Base-by-base conservation (phyloP, 2,113 vertebrate genomes). In the Malurus alboscapulatus region DNA sequence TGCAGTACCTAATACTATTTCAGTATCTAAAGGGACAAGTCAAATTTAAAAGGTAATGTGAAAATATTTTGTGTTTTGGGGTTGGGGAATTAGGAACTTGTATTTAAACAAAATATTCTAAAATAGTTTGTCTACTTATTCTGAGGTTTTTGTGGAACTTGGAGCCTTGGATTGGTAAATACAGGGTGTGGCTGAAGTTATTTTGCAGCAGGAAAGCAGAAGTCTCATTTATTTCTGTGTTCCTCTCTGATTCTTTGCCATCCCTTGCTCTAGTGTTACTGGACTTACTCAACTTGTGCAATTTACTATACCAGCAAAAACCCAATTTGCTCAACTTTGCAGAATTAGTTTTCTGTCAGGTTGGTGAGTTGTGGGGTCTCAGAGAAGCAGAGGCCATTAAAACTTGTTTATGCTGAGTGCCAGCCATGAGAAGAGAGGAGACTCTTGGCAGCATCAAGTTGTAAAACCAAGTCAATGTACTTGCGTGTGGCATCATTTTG, bases 1-100 rank as follows among this genome's bases (percentile, higher is more conserved):
- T 99, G 96, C 99, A 99, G 91, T 99, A 99, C 96, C 98, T 99
- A 65, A 99, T 99, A 97, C 98, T 99, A 40, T 99, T 99, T 96
- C 99, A 99, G 86, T 99, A 99, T 96, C 98, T 99, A 79, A 99
- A 99, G 92, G 99, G 99, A 47, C 99, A 99, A 88, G 99, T 99
- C 94, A 99, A 99, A 95, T 99, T 99, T 97, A 99, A 99, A 98
- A 99, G 99, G 99, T 99, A 96, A 98, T 44, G 15, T 74, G 61
- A 24, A 69, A 89, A 61, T 81, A 48, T 6, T 57, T 80, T 82
- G 34, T 59, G 4, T 38, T 92, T 66, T 54, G 36, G 55, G 21
- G 12, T 2, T 82, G 44, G 40, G 71, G 61, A 77, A 22, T 15
- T 94, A 81, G 40, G 58, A 87, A 55, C 29, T 80, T 62, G 20